These are phyloP conservation scores for Peucedramus taeniatus DNA, from an alignment of 2,113 vertebrate genomes.

Conservation along the genomic window DNA sequence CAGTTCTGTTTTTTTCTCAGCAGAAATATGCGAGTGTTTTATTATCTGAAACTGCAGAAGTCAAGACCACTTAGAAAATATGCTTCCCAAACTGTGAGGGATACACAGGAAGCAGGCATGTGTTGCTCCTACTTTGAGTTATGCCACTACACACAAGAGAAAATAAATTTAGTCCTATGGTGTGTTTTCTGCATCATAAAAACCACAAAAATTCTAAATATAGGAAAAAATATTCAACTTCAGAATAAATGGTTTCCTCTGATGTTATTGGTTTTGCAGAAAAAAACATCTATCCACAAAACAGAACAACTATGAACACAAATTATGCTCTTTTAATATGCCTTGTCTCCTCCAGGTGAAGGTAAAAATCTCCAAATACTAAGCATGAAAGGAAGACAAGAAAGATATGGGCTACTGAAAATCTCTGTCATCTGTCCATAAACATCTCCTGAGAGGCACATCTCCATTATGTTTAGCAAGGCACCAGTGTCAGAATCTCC, in stretches of 20 bases:
- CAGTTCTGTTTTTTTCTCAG: not conserved
- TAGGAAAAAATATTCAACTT: not conserved
- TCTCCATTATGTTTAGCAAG: not conserved
- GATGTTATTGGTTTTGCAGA: not conserved
- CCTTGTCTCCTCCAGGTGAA: not conserved
- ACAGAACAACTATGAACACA: not conserved
- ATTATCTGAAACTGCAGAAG: not conserved
- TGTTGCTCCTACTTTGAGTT: not conserved
- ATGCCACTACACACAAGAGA: not conserved
- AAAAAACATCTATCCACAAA: not conserved
- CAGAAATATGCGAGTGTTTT: not conserved
- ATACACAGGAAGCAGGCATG: rapidly evolving
- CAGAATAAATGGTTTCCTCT: not conserved
- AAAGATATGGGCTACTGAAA: not conserved
- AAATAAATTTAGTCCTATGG: not conserved
- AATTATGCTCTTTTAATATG: not conserved
- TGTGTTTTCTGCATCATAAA: not conserved
- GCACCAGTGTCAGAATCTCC: not conserved
- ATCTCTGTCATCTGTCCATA: not conserved
- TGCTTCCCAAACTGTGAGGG: not conserved
- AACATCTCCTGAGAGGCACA: not conserved
- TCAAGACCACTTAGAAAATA: not conserved
- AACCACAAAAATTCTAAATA: not conserved
- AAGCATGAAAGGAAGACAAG: not conserved
- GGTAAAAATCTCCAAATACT: not conserved